Conservation (phyloP, 1,140 invertebrate species). For the Drosophila gunungcola region DNA sequence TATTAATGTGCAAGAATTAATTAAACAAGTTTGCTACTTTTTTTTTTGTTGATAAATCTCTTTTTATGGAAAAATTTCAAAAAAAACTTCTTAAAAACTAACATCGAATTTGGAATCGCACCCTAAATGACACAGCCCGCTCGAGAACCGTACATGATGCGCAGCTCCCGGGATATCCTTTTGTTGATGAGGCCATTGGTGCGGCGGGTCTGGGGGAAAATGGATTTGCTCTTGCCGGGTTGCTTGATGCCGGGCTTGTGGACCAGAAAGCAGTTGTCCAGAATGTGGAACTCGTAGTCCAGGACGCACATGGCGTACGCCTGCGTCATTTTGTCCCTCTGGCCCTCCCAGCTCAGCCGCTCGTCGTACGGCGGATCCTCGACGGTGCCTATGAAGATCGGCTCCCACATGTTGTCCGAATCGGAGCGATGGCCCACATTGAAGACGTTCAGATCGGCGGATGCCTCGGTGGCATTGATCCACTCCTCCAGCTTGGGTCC, state of each 20-base stretch:
- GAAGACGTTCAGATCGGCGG: constrained; percentile 89
- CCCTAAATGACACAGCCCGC: constrained; percentile 4
- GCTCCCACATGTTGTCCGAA: constrained; percentile 92
- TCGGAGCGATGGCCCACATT: constrained; percentile 91
- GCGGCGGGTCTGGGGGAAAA: fast-evolving
- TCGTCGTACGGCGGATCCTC: constrained; percentile 94
- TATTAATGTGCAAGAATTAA: too few relatives aligned
- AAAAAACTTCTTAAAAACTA: neutral
- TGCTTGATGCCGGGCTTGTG: constrained; percentile 93
- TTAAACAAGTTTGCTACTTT: too few relatives aligned
- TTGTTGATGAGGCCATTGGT: neutral
- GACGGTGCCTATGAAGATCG: constrained; percentile 93
- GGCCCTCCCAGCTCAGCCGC: constrained; percentile 93
- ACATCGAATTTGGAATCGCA: constrained; percentile 2
- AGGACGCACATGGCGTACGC: constrained; percentile 93
- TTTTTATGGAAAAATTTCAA: too few relatives aligned
- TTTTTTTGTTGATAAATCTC: too few relatives aligned
- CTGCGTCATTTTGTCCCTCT: constrained; percentile 96
- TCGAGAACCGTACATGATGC: constrained; percentile 13
- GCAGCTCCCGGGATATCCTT: neutral
- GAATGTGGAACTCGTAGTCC: constrained; percentile 94
- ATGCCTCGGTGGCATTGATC: constrained; percentile 87
- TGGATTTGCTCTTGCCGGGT: fast-evolving
- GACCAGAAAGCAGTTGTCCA: constrained; percentile 94
- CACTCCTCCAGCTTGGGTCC: constrained; percentile 93